Evolutionary conservation across 1,140 invertebrate genomes (phyloP), one percentile per base, ranked within the genome.

Genomic region (Dinoponera quadriceps): DNA sequence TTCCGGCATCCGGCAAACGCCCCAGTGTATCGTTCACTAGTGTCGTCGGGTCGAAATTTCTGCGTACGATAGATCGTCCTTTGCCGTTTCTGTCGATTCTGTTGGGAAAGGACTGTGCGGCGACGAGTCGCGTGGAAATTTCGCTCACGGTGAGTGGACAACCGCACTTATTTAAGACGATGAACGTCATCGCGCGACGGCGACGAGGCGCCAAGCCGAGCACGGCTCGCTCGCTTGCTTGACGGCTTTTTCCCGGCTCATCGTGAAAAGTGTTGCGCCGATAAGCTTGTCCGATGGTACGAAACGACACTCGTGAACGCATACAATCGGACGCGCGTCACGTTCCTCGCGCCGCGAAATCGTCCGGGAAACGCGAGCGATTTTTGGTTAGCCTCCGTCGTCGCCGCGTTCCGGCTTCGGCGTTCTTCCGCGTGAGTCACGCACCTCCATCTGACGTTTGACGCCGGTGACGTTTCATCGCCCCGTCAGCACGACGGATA

Each of bases 1-100:
- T 87, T 89, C 88, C 85, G 82, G 89, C 68, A 91, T 92, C 91
- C 91, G 92, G 92, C 91, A 91, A 91, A 92, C 92, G 92, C 92
- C 92, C 91, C 69, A 86, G 72, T 83, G 54, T 77, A 66, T 44
- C 63, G 63, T 63, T 63, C 72, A 71, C 69, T 63, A 69, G 55
- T 82, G 63, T 66, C 81, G 77, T 77, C 72, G 73, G 33, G 54
- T 44, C 38, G 54, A 80, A 29, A 14, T 60, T 71, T 60, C 20
- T 29, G 4, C 29, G 65, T 29, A 14, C 66, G 48, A 74, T 51
- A 62, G 29, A 48, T 73, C 71, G 69, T 73, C n/a, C 54, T 20
- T 74, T 55, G 27, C 68, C 29, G 81, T 83, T 63, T 20, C 82
- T 63, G 44, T 63, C n/a, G 54, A 75, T 49, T 60, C 48, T 25